Evolutionary conservation across 2,797 vertebrate species (phyloP).

Genomic region (Phataginus tetradactyla): DNA sequence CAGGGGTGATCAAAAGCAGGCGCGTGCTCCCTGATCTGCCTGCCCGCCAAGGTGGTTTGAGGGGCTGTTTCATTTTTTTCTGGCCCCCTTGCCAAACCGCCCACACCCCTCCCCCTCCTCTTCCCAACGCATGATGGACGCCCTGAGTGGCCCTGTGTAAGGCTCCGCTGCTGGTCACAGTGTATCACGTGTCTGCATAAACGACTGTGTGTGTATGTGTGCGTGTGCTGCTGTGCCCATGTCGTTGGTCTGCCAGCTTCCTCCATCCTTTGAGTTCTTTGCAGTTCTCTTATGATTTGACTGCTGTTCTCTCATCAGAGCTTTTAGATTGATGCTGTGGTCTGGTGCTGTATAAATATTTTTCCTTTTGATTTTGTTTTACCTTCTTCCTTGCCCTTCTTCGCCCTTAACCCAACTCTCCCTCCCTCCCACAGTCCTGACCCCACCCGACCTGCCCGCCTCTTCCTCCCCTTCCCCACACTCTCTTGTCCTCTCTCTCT

Average conservation of each 20-base stretch:
- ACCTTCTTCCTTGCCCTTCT: conserved; percentile 82
- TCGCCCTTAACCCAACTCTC: conserved; percentile 67
- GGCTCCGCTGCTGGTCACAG: conserved; percentile 84
- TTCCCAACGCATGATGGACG: conserved; percentile 85
- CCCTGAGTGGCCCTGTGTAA: conserved; percentile 84
- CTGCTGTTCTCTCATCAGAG: conserved; percentile 85
- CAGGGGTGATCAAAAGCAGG: not conserved
- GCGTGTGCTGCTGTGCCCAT: conserved; percentile 74
- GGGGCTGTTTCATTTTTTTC: conserved; percentile 79
- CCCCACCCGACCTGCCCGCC: conserved; percentile 29
- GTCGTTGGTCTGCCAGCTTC: conserved; percentile 82
- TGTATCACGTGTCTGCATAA: conserved; percentile 86
- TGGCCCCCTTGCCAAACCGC: conserved; percentile 81
- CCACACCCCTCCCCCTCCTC: conserved; percentile 80
- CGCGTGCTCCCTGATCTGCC: conserved; percentile 41
- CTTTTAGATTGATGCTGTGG: conserved; percentile 87
- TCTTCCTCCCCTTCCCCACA: conserved; percentile 50
- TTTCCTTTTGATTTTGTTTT: conserved; percentile 83
- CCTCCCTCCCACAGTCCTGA: conserved; percentile 71
- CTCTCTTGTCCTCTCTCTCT: conserved; percentile 65
- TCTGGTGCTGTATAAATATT: conserved; percentile 85
- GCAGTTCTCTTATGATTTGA: conserved; percentile 82
- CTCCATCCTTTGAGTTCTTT: conserved; percentile 80
- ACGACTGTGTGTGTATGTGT: conserved; percentile 79
- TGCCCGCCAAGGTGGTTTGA: conserved; percentile 64